Conservation (phyloP, 2,888 invertebrate species). For the Ormyrus labotus region DNA sequence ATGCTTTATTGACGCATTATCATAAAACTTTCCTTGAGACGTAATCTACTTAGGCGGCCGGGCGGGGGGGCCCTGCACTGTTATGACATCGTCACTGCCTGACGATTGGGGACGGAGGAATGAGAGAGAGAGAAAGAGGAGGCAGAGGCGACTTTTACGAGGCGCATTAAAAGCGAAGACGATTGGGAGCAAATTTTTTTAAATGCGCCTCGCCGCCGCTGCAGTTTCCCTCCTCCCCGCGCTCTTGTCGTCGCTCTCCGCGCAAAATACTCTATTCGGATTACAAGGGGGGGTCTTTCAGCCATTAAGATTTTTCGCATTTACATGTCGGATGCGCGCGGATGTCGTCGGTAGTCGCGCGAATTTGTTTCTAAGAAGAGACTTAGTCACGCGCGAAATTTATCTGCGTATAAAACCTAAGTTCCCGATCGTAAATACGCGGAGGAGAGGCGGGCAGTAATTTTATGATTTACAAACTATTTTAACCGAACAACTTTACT, state of each 20-base stretch:
- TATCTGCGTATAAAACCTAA: background rate
- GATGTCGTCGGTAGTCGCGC: too few relatives aligned
- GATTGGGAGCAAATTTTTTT: constrained; percentile 56
- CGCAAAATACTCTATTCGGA: background rate
- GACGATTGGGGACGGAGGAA: constrained; percentile 6
- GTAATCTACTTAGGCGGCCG: constrained; percentile 56
- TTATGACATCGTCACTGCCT: constrained; percentile 39
- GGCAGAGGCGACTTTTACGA: constrained; percentile 49
- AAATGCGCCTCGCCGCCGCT: background rate
- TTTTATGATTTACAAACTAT: too few relatives aligned
- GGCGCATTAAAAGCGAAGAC: constrained; percentile 52
- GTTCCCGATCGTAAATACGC: background rate
- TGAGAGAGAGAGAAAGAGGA: background rate
- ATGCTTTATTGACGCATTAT: constrained; percentile 57
- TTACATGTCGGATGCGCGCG: too few relatives aligned
- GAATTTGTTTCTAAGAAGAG: background rate
- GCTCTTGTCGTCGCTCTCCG: background rate
- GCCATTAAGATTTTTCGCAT: constrained; percentile 32
- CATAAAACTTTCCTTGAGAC: constrained; percentile 57
- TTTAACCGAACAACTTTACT: too few relatives aligned
- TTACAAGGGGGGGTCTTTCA: constrained; percentile 32
- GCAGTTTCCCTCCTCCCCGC: background rate
- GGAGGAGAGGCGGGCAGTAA: too few relatives aligned
- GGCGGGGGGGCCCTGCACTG: constrained; percentile 2
- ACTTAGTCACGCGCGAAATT: background rate